Base-by-base conservation (phyloP, 2,888 invertebrate species). In the Leucoma salicis region DNA sequence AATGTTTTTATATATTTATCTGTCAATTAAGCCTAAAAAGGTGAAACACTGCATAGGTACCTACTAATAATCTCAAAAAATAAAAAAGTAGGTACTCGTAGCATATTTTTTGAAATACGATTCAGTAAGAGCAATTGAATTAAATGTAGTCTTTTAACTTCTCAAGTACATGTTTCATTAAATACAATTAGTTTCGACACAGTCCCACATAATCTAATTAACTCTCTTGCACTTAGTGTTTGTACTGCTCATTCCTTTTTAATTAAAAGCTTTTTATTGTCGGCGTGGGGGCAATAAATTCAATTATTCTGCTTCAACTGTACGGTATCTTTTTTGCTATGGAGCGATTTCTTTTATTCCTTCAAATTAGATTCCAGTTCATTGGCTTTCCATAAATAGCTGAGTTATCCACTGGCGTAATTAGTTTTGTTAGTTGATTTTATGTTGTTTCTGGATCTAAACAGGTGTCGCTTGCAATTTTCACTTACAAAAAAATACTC, bases 201-300 rank as follows among this genome's bases (percentile, higher is more conserved):
- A 28, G 18, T 18, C 13, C 46, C 40, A 37, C 46, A 57, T 52
- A 58, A 59, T 55, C 42, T 52, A 49, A 59, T 62, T 55, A 62
- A 47, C 33, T 39, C 46, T 49, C 36, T 37, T 53, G 51, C 39
- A 44, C 42, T 42, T 40, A 46, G 53, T 61, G 46, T 61, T 63
- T 60, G 47, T 50, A 35, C 35, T 47, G 14, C 53, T 51, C 49
- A 45, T 56, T 52, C 53, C 25, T 14, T 54, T 63, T 63, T 65
- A 65, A 63, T 63, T 63, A 65, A 57, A 65, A 52, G 49, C 57
- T 52, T 63, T 63, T 63, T 65, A 65, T 55, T 59, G 57, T 54
- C 48, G 53, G 55, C 46, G 39, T 47, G 55, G 46, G 63, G 46
- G 48, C 55, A 65, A 63, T 60, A 60, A 57, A 63, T 63, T 57